Conservation (phyloP, 1,140 invertebrate genomes). For the Brachionus asplanchnoidis region DNA sequence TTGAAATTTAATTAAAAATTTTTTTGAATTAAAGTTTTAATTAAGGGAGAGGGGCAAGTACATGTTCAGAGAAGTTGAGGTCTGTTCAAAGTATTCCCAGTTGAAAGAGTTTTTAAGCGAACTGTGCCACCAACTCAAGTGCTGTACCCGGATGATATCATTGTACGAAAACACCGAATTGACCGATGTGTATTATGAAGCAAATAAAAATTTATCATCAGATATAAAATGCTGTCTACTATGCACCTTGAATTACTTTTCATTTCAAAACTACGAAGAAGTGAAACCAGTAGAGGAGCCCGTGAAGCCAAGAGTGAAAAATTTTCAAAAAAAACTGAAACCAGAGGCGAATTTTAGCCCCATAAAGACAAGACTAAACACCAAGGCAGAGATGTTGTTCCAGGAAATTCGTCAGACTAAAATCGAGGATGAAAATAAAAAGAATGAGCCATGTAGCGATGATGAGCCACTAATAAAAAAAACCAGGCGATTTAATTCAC, state of each 20-base stretch:
- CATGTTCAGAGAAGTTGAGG: neutral
- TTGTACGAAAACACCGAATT: neutral
- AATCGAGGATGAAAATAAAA: neutral
- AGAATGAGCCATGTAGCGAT: neutral
- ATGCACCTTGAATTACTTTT: conserved; percentile 9
- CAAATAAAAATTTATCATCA: neutral
- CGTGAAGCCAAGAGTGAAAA: neutral
- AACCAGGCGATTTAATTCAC: neutral
- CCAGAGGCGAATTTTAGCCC: neutral
- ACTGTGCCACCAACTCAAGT: neutral
- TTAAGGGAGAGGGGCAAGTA: neutral
- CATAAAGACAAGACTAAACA: neutral
- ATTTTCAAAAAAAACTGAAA: neutral
- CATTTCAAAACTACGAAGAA: neutral
- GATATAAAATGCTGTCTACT: conserved; percentile 8
- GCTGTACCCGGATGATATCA: neutral
- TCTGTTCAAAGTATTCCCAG: neutral
- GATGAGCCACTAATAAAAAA: neutral
- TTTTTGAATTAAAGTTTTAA: neutral
- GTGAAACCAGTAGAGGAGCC: neutral
- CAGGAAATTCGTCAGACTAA: neutral
- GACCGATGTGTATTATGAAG: neutral
- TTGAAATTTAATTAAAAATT: neutral
- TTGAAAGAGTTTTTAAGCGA: conserved; percentile 1
- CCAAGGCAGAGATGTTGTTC: neutral